These are phyloP conservation scores for Poeciliopsis turneri DNA, from an alignment of 2,797 vertebrate species.

Conservation along the genomic window DNA sequence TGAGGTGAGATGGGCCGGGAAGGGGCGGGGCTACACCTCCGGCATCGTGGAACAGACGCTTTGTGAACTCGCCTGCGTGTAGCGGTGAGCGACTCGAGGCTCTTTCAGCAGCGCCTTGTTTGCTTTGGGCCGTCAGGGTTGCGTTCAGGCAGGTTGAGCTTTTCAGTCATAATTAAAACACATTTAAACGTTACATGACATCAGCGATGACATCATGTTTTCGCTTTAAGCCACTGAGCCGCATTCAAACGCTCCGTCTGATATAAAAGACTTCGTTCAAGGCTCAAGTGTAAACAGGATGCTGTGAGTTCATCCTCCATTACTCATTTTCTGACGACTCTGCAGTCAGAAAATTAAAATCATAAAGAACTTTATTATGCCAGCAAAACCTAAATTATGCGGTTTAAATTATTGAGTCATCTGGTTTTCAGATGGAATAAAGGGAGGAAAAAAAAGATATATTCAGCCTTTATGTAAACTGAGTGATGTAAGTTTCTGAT, in stretches of 20 bases:
- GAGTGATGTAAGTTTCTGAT: neutral
- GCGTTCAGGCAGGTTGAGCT: conserved; percentile 43
- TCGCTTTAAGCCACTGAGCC: neutral
- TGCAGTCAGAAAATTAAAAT: neutral
- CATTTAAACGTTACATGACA: neutral
- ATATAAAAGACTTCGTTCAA: neutral
- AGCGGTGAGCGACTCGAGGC: neutral
- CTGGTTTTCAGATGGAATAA: neutral
- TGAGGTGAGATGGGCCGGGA: conserved; percentile 44
- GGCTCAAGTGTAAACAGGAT: neutral
- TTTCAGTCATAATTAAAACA: neutral
- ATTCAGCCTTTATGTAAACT: neutral
- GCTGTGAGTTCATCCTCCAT: neutral
- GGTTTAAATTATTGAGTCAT: neutral
- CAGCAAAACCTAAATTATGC: neutral
- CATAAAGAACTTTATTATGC: neutral
- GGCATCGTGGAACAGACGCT: neutral
- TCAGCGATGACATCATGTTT: neutral
- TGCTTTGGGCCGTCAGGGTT: conserved; percentile 44
- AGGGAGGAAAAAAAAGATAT: neutral
- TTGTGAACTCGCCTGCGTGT: neutral
- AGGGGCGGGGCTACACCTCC: neutral
- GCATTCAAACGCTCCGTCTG: neutral
- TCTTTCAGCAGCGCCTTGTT: conserved; percentile 45
- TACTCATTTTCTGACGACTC: neutral